phyloP scores from a whole-genome alignment of 2,113 vertebrate species.

The Phodopus roborovskii region DNA sequence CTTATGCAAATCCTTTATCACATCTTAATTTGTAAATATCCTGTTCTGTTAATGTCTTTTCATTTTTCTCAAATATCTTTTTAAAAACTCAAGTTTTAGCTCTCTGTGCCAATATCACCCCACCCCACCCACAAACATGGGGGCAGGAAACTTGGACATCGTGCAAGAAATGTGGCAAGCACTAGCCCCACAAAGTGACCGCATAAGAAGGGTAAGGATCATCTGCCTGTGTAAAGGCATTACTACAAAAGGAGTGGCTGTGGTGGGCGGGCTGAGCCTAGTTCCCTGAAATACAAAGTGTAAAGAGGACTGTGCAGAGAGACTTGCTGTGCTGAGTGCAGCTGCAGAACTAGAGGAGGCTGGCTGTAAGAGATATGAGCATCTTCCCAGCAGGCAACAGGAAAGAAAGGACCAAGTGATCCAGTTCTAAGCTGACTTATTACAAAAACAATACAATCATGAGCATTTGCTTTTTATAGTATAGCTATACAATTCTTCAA shows the following conservation, averaged over 20 bases:
- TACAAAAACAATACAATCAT: neutral
- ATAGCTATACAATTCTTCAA: neutral
- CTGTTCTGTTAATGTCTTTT: slow-evolving; percentile 19
- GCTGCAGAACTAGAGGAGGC: neutral
- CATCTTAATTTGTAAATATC: neutral
- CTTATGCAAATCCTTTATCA: neutral
- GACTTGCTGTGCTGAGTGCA: neutral
- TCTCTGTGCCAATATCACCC: neutral
- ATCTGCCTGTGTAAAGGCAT: too few relatives aligned
- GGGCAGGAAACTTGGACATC: neutral
- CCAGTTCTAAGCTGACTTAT: neutral
- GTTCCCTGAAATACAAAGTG: neutral
- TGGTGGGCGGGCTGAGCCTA: neutral
- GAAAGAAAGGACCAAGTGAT: neutral
- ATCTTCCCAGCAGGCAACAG: neutral
- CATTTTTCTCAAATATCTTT: slow-evolving; percentile 11
- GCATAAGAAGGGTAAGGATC: neutral
- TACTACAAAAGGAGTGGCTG: too few relatives aligned
- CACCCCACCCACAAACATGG: neutral
- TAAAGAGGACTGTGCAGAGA: neutral
- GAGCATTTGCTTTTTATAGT: neutral
- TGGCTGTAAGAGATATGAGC: neutral
- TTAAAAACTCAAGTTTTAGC: neutral
- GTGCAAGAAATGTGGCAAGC: neutral
- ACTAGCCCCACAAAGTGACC: neutral